Percentiles rank a stretch among this genome's conserved stretches.
phyloP scores from a whole-genome alignment of 2,113 vertebrate genomes.

The Corythornis vintsioides region DNA sequence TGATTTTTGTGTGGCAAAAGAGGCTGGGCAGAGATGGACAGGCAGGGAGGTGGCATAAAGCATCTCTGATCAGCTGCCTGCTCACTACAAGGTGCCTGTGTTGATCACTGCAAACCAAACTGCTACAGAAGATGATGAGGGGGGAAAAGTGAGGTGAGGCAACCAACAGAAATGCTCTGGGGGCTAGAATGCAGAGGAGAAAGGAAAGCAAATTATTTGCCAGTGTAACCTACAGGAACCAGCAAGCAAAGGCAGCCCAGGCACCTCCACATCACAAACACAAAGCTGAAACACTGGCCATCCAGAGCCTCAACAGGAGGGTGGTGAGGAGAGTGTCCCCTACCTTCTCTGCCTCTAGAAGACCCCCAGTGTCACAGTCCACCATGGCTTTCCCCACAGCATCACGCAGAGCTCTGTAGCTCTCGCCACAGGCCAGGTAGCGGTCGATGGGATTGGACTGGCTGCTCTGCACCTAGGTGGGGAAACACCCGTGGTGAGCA shows the following conservation, averaged over 20 bases:
- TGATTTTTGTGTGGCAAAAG: background rate
- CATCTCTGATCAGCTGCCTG: background rate
- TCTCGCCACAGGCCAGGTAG: slow-evolving; percentile 81
- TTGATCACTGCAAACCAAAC: background rate
- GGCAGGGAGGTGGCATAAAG: background rate
- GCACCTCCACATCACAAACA: background rate
- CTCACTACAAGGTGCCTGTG: background rate
- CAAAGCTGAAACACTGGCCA: background rate
- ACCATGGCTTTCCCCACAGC: slow-evolving; percentile 79
- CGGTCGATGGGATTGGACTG: slow-evolving; percentile 77
- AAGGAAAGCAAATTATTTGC: background rate
- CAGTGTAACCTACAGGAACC: background rate
- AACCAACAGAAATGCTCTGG: background rate
- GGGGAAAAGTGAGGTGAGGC: background rate
- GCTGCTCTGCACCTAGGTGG: slow-evolving; percentile 44
- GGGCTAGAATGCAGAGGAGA: background rate
- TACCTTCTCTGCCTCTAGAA: slow-evolving; percentile 80
- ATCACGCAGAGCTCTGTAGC: slow-evolving; percentile 84
- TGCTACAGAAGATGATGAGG: background rate
- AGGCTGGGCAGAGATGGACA: background rate
- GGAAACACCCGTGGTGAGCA: background rate
- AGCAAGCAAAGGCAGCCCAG: background rate
- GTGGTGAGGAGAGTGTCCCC: background rate
- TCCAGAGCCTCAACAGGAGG: fast-evolving
- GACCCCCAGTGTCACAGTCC: slow-evolving; percentile 50